phyloP scores from a whole-genome alignment of 2,797 vertebrate genomes.

The Megaceryle alcyon region DNA sequence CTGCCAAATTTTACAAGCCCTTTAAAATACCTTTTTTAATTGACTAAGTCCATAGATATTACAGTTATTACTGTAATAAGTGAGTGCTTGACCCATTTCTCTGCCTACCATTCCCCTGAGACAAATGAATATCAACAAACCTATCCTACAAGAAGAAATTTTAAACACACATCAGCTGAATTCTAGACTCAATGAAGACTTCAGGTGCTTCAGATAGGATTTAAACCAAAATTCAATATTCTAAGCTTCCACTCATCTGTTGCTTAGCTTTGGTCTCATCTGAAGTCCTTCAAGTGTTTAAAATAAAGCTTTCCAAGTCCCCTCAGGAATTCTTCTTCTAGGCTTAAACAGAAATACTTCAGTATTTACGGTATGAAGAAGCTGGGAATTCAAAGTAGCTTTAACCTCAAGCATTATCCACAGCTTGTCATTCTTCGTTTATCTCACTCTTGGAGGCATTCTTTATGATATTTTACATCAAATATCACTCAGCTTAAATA shows the following conservation, averaged over 20 bases:
- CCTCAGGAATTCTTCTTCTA: not conserved
- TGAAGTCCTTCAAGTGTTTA: not conserved
- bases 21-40: not conserved
- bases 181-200: not conserved
- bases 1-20: not conserved
- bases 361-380: not conserved
- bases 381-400: not conserved
- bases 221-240: not conserved
- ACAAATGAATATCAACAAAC: not conserved
- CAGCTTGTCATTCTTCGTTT: not conserved
- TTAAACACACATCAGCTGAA: not conserved
- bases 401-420: not conserved
- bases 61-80: not conserved
- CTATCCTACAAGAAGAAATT: not conserved
- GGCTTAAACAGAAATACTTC: not conserved
- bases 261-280: not conserved
- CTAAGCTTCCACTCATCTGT: not conserved
- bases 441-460: not conserved
- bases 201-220: not conserved
- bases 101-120: not conserved
- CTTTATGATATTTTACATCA: not conserved
- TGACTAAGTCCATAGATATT: not conserved
- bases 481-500: not conserved
- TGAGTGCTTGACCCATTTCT: not conserved
- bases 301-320: not conserved